Percentiles rank a stretch among this genome's conserved stretches.
These are phyloP conservation scores for Aelia acuminata DNA, from an alignment of 2,888 invertebrate species.

Conservation along the genomic window DNA sequence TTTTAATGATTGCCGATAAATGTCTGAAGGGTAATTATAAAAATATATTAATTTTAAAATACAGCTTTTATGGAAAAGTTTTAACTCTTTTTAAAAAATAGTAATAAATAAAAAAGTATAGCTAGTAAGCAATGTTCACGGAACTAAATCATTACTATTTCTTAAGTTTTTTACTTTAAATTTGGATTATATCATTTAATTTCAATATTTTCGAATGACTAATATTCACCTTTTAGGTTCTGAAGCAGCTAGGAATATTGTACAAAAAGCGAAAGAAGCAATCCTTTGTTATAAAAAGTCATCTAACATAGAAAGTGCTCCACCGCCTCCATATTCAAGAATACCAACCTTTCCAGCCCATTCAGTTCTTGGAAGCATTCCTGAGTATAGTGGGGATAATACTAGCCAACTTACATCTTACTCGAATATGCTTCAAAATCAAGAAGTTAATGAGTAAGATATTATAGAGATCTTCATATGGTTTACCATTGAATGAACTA, in stretches of 20 bases:
- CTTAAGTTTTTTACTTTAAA: not conserved
- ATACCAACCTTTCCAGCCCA: not conserved
- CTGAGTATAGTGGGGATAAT: conserved; percentile 1
- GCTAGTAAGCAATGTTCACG: not conserved
- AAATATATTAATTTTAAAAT: too few species aligned
- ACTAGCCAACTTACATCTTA: not conserved
- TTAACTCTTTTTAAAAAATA: too few species aligned
- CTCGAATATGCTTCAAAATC: not conserved
- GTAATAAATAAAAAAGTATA: too few species aligned
- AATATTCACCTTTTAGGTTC: conserved; percentile 59
- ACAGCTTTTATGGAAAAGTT: too few species aligned
- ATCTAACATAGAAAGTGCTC: conserved; percentile 59
- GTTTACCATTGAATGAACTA: not conserved
- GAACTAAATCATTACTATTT: not conserved
- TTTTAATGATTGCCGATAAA: too few species aligned
- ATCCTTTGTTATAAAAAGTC: conserved; percentile 62
- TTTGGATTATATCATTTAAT: not conserved
- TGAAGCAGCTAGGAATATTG: conserved; percentile 60
- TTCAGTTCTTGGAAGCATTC: conserved; percentile 8
- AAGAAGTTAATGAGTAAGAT: conserved; percentile 17
- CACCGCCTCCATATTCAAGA: conserved; percentile 61
- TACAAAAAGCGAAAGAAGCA: conserved; percentile 61
- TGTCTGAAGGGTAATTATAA: too few species aligned
- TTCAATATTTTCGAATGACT: not conserved
- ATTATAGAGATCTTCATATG: not conserved